phyloP scores from a whole-genome alignment of 2,888 invertebrate genomes.

The Caenorhabditis angaria region DNA sequence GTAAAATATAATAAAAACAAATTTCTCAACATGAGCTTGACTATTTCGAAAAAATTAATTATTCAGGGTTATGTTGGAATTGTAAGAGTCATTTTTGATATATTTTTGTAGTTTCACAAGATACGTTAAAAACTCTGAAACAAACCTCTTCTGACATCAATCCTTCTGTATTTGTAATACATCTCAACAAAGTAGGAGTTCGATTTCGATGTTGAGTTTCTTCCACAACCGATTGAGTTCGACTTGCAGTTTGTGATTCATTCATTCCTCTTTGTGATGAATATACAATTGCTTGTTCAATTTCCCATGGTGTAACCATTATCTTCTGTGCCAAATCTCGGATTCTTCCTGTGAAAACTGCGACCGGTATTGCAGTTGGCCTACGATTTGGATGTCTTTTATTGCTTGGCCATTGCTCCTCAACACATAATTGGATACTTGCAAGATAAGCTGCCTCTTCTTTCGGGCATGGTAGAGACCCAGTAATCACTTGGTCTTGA shows the following conservation, averaged over 20 bases:
- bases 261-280: constrained; percentile 62
- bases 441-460: constrained; percentile 79
- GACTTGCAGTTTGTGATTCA: constrained; percentile 35
- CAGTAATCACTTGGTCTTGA: constrained; percentile 77
- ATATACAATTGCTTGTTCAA: constrained; percentile 65
- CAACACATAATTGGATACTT: constrained; percentile 78
- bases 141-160: constrained; percentile 74
- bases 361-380: constrained; percentile 44
- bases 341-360: constrained; percentile 57
- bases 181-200: constrained; percentile 58
- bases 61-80: no score
- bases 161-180: constrained; percentile 72
- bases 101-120: not conserved
- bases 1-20: no score
- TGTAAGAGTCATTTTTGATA: no score
- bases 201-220: constrained; percentile 45
- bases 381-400: constrained; percentile 69
- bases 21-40: no score
- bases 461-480: constrained; percentile 77
- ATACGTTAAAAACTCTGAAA: not conserved
- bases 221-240: constrained; percentile 45
- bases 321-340: constrained; percentile 71
- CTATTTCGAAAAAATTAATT: no score
- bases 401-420: constrained; percentile 75
- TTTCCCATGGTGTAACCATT: constrained; percentile 72